Conservation (phyloP, 2,797 vertebrate species). For the Myiotriccus ornatus region DNA sequence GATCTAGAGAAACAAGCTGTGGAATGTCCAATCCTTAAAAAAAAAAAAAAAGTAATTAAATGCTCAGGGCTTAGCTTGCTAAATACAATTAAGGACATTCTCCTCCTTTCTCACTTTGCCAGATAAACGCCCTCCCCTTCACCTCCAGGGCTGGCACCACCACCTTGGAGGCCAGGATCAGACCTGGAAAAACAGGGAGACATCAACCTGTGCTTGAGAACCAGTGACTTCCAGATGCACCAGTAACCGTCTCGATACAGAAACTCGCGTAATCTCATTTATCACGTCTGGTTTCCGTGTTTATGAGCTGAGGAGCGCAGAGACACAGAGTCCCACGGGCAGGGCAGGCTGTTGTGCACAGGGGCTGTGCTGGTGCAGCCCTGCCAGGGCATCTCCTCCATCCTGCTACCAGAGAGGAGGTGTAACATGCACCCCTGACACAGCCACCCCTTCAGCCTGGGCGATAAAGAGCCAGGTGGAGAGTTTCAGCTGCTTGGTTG, state of each 20-base stretch:
- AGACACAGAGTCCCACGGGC: not conserved
- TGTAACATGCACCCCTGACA: not conserved
- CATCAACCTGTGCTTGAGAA: not conserved
- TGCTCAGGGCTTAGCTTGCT: slow-evolving; percentile 2
- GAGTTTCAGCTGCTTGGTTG: not conserved
- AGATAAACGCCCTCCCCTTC: not conserved
- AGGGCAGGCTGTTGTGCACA: not conserved
- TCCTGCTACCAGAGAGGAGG: fast-evolving
- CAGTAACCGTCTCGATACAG: fast-evolving
- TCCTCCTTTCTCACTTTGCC: not conserved
- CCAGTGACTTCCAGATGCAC: not conserved
- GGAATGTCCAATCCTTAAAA: slow-evolving; percentile 49
- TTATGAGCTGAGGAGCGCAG: not conserved
- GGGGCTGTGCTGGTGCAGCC: not conserved
- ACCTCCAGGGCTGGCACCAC: not conserved
- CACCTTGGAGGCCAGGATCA: not conserved
- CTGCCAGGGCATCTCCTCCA: not conserved
- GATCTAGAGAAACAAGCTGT: slow-evolving; percentile 38
- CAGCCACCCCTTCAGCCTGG: not conserved
- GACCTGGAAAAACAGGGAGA: not conserved
- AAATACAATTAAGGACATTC: slow-evolving; percentile 23
- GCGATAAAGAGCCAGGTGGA: not conserved
- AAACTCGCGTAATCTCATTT: fast-evolving
- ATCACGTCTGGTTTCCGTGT: fast-evolving
- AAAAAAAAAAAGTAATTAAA: slow-evolving; percentile 9